Base-by-base conservation (phyloP, 2,113 vertebrate species). In the Scalopus aquaticus region DNA sequence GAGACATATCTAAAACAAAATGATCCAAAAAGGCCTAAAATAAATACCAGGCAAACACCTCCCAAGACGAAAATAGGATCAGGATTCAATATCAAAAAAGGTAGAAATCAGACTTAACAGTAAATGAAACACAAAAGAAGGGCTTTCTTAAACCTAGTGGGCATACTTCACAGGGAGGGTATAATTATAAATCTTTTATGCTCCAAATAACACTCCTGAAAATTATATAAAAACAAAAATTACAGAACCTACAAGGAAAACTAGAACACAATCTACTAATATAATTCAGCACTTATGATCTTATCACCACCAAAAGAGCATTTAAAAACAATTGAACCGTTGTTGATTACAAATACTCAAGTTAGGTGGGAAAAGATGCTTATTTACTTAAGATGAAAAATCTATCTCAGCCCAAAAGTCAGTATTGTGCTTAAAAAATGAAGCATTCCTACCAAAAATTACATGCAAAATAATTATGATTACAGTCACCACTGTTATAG, bases 41-140 rank as follows among this genome's bases (percentile, higher is more conserved):
- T 86, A 87, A 91, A 82, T 62, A 37, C 5, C 4, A 81, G 24
- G 35, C 26, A 94, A 89, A 85, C 3, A 7, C 2, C 37, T 20
- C 30, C 70, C 28, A 6, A 70, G 76, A 76, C 51, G 76, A 81
- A 95, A 64, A 70, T 10, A 49, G 22, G 3, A n/a, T 84, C 22
- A 72, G 46, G 81, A 85, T 94, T 94, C 85, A 91, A 91, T 82
- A 86, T 65, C 42, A 91, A 54, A 88, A 92, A 77, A 69, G 4
- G 26, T 54, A 17, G 51, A 82, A 93, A 88, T 89, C 58, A 80
- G 12, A 62, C 26, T 26, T 46, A 49, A 9, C 35, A 90, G 35
- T 56, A 69, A 73, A 79, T 60, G 58, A 15, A 73, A 88, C 58
- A 49, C 19, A 46, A 94, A 58, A 84, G 73, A 46, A 82, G 20